Conservation (phyloP, 2,797 vertebrate genomes). For the Micropoecilia bifurca region DNA sequence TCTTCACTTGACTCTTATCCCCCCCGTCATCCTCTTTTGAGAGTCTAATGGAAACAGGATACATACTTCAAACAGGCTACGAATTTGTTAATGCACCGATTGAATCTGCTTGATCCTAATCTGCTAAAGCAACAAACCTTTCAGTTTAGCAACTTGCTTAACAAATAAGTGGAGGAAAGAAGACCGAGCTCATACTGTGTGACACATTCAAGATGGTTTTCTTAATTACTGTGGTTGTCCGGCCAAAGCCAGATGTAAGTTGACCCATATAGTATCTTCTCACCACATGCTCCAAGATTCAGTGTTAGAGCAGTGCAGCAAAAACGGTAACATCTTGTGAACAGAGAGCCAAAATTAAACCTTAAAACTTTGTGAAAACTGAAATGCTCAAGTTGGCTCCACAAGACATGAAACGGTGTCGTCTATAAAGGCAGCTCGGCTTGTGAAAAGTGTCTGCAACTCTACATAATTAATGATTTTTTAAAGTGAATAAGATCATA, state of each 20-base stretch:
- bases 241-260: not conserved
- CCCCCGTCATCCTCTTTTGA: not conserved
- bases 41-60: not conserved
- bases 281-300: not conserved
- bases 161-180: not conserved
- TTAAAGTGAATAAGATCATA: constrained; percentile 21
- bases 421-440: constrained; percentile 10
- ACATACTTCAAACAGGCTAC: not conserved
- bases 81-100: not conserved
- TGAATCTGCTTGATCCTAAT: not conserved
- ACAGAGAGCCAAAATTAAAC: not conserved
- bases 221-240: not conserved
- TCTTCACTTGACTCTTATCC: not conserved
- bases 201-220: not conserved
- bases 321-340: not conserved
- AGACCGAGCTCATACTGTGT: not conserved
- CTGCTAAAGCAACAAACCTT: not conserved
- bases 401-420: constrained; percentile 2
- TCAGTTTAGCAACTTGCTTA: not conserved
- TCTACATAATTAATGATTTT: constrained; percentile 26
- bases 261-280: not conserved
- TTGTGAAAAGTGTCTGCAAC: constrained; percentile 20
- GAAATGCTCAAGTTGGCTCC: not conserved
- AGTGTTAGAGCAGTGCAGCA: not conserved
- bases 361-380: not conserved